These are phyloP conservation scores for Diploscapter pachys DNA, from an alignment of 1,140 invertebrate genomes.

Conservation along the genomic window DNA sequence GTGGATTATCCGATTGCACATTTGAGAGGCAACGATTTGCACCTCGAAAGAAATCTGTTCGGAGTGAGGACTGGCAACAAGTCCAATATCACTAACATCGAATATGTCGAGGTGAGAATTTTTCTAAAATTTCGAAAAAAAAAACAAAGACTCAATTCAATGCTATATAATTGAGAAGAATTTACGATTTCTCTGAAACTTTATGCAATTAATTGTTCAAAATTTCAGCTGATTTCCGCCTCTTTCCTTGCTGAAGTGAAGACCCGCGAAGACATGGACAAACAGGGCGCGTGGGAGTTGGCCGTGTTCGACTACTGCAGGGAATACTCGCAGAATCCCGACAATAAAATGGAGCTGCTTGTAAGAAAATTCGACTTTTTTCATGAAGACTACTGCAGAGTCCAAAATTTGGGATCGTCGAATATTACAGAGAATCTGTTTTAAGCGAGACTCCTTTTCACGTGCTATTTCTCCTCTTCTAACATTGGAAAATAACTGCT, in stretches of 20 bases:
- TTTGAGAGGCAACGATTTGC: constrained; percentile 45
- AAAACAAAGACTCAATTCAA: no score
- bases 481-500: constrained; percentile 11
- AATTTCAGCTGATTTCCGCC: constrained; percentile 7
- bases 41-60: constrained; percentile 52
- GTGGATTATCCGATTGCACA: constrained; percentile 47
- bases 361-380: constrained; percentile 28
- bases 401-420: neutral
- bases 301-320: constrained; percentile 38
- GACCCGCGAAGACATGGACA: constrained; percentile 22
- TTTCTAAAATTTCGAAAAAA: no score
- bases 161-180: neutral
- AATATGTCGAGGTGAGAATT: constrained; percentile 44
- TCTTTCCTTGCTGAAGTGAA: constrained; percentile 16
- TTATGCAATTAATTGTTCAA: neutral
- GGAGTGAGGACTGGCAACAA: constrained; percentile 33
- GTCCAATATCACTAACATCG: constrained; percentile 40
- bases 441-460: neutral
- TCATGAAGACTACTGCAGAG: neutral
- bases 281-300: constrained; percentile 35
- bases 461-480: no score
- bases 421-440: neutral
- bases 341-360: constrained; percentile 36
- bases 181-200: neutral
- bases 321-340: constrained; percentile 12